Evolutionary conservation across 2,797 vertebrate species (phyloP).

Genomic region (Hypotaenidia okinawae): DNA sequence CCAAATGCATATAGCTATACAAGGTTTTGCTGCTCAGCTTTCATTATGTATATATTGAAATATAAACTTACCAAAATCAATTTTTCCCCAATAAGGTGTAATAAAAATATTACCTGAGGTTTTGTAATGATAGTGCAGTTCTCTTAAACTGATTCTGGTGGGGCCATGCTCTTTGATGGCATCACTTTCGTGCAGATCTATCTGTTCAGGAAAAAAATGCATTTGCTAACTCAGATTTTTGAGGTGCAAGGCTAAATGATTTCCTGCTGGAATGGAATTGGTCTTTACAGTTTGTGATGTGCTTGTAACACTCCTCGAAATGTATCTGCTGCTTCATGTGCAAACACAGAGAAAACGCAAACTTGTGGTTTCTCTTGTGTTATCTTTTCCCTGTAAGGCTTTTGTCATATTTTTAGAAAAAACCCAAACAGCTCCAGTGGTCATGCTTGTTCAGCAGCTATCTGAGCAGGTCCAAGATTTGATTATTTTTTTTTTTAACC

Average conservation of each 20-base stretch:
- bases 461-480: background rate
- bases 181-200: slow-evolving; percentile 80
- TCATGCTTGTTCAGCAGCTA: background rate
- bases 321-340: background rate
- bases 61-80: background rate
- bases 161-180: slow-evolving; percentile 81
- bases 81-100: background rate
- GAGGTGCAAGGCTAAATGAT: background rate
- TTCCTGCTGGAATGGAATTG: background rate
- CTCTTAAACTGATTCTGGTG: slow-evolving; percentile 82
- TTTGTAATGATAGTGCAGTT: slow-evolving; percentile 70
- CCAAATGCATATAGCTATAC: background rate
- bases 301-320: background rate
- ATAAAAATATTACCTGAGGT: slow-evolving; percentile 67
- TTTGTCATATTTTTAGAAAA: background rate
- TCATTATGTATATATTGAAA: background rate
- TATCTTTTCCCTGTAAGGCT: background rate
- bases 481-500: background rate
- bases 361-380: background rate
- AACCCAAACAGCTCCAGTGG: background rate
- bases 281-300: background rate
- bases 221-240: background rate
- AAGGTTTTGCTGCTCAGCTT: background rate
- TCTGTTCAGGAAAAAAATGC: slow-evolving; percentile 71
- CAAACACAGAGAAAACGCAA: background rate